Evolutionary conservation across 1,140 invertebrate genomes (phyloP), one percentile per base, ranked within the genome.

Genomic region (Solenopsis fugax): DNA sequence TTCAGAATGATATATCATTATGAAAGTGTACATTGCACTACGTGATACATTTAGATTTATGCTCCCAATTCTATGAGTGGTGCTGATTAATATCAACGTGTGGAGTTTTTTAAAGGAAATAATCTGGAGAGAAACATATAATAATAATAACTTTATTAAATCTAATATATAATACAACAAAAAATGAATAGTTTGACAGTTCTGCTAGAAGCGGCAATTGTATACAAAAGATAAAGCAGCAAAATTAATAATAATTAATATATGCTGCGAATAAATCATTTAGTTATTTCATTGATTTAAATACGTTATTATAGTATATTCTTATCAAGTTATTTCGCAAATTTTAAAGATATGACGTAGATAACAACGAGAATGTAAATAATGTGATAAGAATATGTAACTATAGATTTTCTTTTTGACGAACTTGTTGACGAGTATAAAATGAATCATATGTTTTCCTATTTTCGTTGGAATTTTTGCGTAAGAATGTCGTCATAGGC

Each of bases 401-500:
- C 16, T 41, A 21, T 12, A 41, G n/a, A 69, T 69, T 69, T 71
- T 34, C 24, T 18, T 71, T 34, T 29, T 34, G 29, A 29, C 29
- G 2, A 50, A 52, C 16, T 29, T 29, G 7, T 29, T 78, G 65
- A 88, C 58, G 58, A 67, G 29, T n/a, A 54, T 52, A 62, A 80
- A 64, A 45, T 65, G 13, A 71, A 34, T 69, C 21, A n/a, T 7
- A 41, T 64, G 45, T 41, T 60, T 62, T 45, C 2, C 13, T 9
- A 54, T 13, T 65, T 10, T 12, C 12, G 18, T 60, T 9, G 6
- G 64, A 85, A 85, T 84, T 67, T 37, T 82, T 73, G 24, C 54
- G 34, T 72, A 58, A 58, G 12, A 75, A 34, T 56, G 62, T 52
- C 54, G 37, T 41, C 12, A 37, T 24, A 6, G 4, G 54, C 24